Base-by-base conservation (phyloP, 2,113 vertebrate species). In the Rhinopomastus cyanomelas region DNA sequence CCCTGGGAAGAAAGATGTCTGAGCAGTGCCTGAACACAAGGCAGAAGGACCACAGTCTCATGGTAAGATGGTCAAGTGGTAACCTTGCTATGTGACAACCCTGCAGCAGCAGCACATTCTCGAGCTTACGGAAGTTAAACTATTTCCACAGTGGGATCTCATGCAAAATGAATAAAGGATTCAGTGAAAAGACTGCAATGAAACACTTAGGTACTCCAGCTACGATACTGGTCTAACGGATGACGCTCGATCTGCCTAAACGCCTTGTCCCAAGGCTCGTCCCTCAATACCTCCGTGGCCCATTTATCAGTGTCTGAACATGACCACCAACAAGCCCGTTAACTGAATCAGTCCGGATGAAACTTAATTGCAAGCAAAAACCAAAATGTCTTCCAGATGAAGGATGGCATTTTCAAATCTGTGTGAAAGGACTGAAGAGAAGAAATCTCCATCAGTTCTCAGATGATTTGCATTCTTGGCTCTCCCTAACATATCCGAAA, bases 331-430 rank as follows among this genome's bases (percentile, higher is more conserved):
- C 87, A 84, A 73, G 16, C 8, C 29, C 15, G 48, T 74, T 92
- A 91, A 85, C 34, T 73, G 46, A 87, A 89, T 81, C 84, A 81
- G 46, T 44, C n/a, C 46, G 71, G 75, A 89, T 48, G 37, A 89
- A 93, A 93, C 69, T 79, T 66, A 92, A 89, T 62, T 92, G 75
- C 56, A 84, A 60, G 51, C 56, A 52, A 92, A 87, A 60, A 74
- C 52, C 83, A 78, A 81, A 88, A 77, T 19, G 52, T 66, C 42
- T 52, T 90, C 32, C 21, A 68, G 51, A 66, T 93, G 76, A 89
- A 69, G 64, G 72, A 87, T 44, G 48, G 59, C 72, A 85, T 93
- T 93, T 90, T 77, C 53, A 9, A 73, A 89, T 81, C 39, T 62
- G 55, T 39, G 46, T 23, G 79, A 81, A 87, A 16, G 12, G 52